A percentile compares a stretch with the other conserved stretches of the same genome.
Evolutionary conservation across 2,888 invertebrate genomes (phyloP).

Genomic region (Trissoscelio sp.): DNA sequence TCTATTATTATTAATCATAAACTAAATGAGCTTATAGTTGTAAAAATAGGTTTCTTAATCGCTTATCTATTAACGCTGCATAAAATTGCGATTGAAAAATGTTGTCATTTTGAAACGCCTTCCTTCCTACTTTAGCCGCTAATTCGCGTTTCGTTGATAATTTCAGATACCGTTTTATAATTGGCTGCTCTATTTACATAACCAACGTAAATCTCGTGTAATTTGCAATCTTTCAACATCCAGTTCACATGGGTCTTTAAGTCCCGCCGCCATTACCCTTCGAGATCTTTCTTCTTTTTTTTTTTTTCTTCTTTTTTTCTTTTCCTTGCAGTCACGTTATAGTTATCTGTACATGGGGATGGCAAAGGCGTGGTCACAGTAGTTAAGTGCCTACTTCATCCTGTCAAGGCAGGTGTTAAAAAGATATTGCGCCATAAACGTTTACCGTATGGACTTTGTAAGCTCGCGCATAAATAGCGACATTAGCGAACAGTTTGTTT

Average conservation of each 20-base stretch:
- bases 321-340: conserved; percentile 24
- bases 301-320: neutral
- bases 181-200: conserved; percentile 59
- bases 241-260: conserved; percentile 51
- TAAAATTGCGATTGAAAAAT: too few relatives aligned
- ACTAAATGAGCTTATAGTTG: too few relatives aligned
- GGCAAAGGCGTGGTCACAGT: conserved; percentile 64
- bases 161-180: conserved; percentile 50
- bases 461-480: conserved; percentile 56
- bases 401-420: conserved; percentile 67
- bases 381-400: conserved; percentile 67
- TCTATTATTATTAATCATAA: conserved; percentile 18
- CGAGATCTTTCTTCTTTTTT: conserved; percentile 20
- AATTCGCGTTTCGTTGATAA: conserved; percentile 15
- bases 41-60: too few relatives aligned
- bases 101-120: conserved; percentile 33
- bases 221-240: conserved; percentile 59
- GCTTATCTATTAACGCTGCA: too few relatives aligned
- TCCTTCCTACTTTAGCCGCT: conserved; percentile 27
- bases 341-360: conserved; percentile 55
- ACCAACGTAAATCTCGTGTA: conserved; percentile 51
- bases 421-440: conserved; percentile 68
- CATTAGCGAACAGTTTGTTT: conserved; percentile 66
- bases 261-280: conserved; percentile 48
- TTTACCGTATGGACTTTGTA: conserved; percentile 65